Evolutionary conservation across 2,888 invertebrate genomes (phyloP).

Genomic region (Heteromurus nitidus): DNA sequence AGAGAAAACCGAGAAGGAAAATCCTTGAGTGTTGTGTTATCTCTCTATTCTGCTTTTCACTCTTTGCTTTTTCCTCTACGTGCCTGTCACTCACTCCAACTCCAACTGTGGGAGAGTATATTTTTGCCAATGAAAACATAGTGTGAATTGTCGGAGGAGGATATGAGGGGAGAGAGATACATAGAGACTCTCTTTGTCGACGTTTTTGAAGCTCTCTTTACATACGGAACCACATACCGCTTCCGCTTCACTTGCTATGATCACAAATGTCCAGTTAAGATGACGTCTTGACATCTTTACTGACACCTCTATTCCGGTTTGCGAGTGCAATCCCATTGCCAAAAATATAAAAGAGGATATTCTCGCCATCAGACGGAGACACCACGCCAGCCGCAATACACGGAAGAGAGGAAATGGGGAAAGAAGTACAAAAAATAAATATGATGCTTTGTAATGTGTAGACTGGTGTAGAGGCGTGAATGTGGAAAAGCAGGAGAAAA

Average conservation of each 20-base stretch:
- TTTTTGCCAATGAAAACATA: neutral
- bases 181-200: too few species aligned
- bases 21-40: neutral
- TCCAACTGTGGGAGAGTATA: too few species aligned
- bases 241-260: conserved; percentile 52
- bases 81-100: too few species aligned
- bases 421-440: neutral
- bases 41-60: too few species aligned
- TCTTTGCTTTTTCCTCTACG: too few species aligned
- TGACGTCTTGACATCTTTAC: conserved; percentile 58
- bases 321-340: neutral
- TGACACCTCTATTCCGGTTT: conserved; percentile 55
- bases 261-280: conserved; percentile 62
- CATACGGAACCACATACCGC: neutral
- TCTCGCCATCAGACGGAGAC: neutral
- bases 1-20: neutral
- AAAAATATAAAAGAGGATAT: neutral
- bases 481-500: too few species aligned
- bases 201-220: neutral
- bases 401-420: neutral
- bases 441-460: neutral
- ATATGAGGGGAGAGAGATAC: neutral
- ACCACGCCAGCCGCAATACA: neutral
- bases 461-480: too few species aligned
- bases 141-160: neutral